These are phyloP conservation scores for Megaceryle maxima DNA, from an alignment of 2,113 vertebrate genomes.

Conservation along the genomic window DNA sequence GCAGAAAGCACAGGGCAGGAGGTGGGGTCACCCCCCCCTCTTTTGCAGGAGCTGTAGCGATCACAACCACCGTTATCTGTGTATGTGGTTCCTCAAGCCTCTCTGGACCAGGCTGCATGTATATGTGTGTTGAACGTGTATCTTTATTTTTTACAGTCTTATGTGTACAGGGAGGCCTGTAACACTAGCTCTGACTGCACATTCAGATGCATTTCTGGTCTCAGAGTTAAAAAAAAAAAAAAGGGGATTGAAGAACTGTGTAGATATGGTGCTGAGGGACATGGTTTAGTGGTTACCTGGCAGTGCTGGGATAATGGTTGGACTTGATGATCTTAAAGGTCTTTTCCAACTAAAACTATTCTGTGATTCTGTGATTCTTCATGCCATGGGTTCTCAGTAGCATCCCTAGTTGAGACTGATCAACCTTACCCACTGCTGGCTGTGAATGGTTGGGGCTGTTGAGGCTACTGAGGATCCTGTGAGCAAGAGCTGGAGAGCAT, in stretches of 20 bases:
- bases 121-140: accelerated
- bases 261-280: background rate
- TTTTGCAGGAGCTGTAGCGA: background rate
- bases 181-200: background rate
- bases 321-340: background rate
- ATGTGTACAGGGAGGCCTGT: background rate
- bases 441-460: background rate
- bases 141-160: background rate
- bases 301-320: background rate
- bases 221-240: background rate
- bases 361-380: background rate
- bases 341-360: background rate
- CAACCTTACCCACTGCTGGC: background rate
- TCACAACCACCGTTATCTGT: background rate
- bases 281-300: background rate
- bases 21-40: background rate
- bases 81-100: background rate
- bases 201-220: background rate
- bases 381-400: background rate
- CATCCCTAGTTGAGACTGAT: background rate
- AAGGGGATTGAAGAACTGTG: background rate
- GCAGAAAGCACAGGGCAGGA: background rate
- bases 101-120: background rate
- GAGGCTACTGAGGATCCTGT: background rate
- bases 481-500: background rate